Base-by-base conservation (phyloP, 2,888 invertebrate genomes). In the Julus scanicus region DNA sequence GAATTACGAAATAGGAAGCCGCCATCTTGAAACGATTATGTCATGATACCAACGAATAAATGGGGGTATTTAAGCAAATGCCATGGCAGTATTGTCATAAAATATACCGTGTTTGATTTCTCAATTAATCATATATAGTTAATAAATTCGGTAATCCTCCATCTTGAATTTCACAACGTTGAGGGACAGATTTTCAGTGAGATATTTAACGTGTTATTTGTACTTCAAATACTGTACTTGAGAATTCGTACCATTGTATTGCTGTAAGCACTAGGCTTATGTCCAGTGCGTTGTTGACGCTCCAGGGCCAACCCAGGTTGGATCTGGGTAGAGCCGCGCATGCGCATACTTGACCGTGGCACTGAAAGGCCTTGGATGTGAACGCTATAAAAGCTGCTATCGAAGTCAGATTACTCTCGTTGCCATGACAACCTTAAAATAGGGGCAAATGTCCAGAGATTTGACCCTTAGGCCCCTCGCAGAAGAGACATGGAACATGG, bases 361-460 rank as follows among this genome's bases (percentile, higher is more conserved):
- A 71, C 71, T 29, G 71, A 71, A 3, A 71, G 11, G 29, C 71
- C 71, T 71, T 11, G 71, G 71, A 71, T 11, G 71, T 29, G 2
- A 29, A 29, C 71, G 71, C 63, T 44, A 44, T 44, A n/a, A n/a
- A 63, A 63, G 63, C 63, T 9, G 63, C 63, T 63, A 63, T 29
- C 71, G n/a, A 71, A 71, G 71, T 29, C 71, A 71, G 71, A 71
- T 71, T 71, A 71, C 71, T 29, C 29, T 71, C 71, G 71, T 71
- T 29, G 13, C 29, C 71, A 71, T 71, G 29, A 29, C 29, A 71
- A 71, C 71, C 29, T 29, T 71, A 29, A 29, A 71, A 29, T 71
- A 71, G 71, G 29, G 71, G n/a, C 29, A 71, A 71, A 71, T 71
- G 71, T 71, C 71, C 71, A 71, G 71, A 71, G 71, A 71, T 29